Base-by-base conservation (phyloP, 2,888 invertebrate species). In the Chaetoderma sp. region DNA sequence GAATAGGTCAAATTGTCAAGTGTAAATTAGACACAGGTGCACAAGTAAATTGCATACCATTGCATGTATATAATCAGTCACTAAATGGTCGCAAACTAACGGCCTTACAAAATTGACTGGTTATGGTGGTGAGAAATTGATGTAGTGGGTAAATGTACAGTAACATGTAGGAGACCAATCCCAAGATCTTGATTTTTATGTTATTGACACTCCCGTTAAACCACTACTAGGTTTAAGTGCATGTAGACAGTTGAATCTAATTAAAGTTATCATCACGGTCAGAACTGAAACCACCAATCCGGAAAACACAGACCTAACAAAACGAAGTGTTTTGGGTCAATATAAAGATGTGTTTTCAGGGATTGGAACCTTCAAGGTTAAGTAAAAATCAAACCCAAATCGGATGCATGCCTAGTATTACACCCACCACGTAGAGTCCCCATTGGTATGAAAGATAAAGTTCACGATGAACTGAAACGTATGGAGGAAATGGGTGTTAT, bases 21-120 rank as follows among this genome's bases (percentile, higher is more conserved):
- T 68, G 64, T 44, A 65, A 68, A 58, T 44, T 66, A 4, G 65
- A 68, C 57, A 66, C 65, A 25, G 68, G 62, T 30, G 62, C 62
- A 13, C 56, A 66, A 32, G 59, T 59, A 23, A 70, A 72, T 44
- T 33, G 65, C n/a, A 58, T 72, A 23, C 59, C 67, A 18, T 13
- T 55, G 33, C n/a, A 16, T 13, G 23, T 52, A 3, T 50, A 8
- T 30, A 50, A 50, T 6, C n/a, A n/a, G n/a, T n/a, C n/a, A n/a
- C n/a, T n/a, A n/a, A n/a, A n/a, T n/a, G n/a, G n/a, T n/a, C n/a
- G n/a, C n/a, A n/a, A n/a, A n/a, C n/a, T n/a, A n/a, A n/a, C n/a
- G n/a, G n/a, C n/a, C n/a, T n/a, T n/a, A n/a, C n/a, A n/a, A n/a
- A n/a, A n/a, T n/a, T n/a, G n/a, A n/a, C n/a, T n/a, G n/a, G n/a